Evolutionary conservation across 1,140 invertebrate species (phyloP).

Genomic region (Ridgeia piscesae): DNA sequence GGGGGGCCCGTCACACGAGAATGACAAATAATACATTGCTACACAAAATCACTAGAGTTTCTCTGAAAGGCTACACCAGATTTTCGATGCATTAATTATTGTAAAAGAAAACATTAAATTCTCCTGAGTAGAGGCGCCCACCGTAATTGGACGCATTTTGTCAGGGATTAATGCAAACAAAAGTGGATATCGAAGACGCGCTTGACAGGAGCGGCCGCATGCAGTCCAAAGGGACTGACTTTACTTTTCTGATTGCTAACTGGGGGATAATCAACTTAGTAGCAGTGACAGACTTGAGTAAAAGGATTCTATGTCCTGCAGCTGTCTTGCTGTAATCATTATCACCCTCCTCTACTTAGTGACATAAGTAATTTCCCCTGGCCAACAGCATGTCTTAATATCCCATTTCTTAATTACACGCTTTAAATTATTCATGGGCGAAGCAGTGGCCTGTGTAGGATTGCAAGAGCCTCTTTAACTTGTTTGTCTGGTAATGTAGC

Average conservation of each 20-base stretch:
- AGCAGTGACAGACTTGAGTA: background rate
- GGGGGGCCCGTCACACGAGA: no score
- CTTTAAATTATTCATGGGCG: background rate
- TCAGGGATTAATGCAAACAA: background rate
- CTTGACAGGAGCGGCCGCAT: background rate
- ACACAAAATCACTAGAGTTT: background rate
- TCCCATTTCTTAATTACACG: background rate
- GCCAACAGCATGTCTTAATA: conserved; percentile 5
- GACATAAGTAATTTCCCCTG: background rate
- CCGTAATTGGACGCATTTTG: background rate
- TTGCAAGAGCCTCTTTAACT: background rate
- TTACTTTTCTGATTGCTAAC: conserved; percentile 6
- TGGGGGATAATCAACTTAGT: background rate
- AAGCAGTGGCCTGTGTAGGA: background rate
- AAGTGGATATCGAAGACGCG: background rate
- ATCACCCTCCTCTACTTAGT: background rate
- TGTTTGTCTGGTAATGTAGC: conserved; percentile 1
- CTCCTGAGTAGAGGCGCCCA: background rate
- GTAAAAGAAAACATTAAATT: conserved; percentile 7
- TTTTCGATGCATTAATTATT: background rate
- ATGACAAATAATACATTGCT: background rate
- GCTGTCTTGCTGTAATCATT: background rate
- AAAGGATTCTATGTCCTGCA: background rate
- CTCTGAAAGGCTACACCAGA: background rate
- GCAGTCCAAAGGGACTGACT: background rate